phyloP scores from a whole-genome alignment of 1,140 invertebrate species.

The Atta texana region DNA sequence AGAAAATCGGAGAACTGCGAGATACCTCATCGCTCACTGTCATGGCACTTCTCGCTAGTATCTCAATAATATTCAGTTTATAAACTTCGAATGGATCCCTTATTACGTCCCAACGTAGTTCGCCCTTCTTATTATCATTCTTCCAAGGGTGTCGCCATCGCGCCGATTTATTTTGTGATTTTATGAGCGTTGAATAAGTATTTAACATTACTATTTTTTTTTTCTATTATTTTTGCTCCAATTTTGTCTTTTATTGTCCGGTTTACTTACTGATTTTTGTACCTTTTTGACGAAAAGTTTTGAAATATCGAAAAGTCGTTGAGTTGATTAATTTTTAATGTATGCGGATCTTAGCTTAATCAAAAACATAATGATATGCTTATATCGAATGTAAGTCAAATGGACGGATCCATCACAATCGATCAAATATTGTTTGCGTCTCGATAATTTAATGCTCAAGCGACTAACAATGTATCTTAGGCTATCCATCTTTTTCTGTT shows the following conservation, averaged over 20 bases:
- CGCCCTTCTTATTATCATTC: conserved; percentile 33
- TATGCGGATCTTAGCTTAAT: conserved; percentile 1
- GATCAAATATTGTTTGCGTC: conserved; percentile 57
- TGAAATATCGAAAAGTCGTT: not conserved
- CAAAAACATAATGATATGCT: conserved; percentile 36
- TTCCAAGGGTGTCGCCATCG: not conserved
- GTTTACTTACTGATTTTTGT: not conserved
- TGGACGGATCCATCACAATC: conserved; percentile 61
- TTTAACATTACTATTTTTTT: not conserved
- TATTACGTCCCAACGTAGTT: conserved; percentile 70
- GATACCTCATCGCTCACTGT: conserved; percentile 84
- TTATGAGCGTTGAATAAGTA: conserved; percentile 25
- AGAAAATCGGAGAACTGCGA: conserved; percentile 80
- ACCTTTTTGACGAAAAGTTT: not conserved
- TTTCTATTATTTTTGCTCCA: conserved; percentile 2
- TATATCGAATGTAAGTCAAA: conserved; percentile 21
- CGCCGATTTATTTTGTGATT: conserved; percentile 38
- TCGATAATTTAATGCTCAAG: conserved; percentile 62
- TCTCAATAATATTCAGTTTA: conserved; percentile 85
- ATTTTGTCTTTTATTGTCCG: not conserved
- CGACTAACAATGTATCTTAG: conserved; percentile 56
- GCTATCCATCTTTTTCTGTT: conserved; percentile 59
- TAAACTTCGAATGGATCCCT: conserved; percentile 81
- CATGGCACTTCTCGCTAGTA: conserved; percentile 73
- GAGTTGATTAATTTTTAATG: not conserved